Evolutionary conservation across 2,113 vertebrate genomes (phyloP), one percentile per base, ranked within the genome.

Genomic region (Sinocyclocheilus anshuiensis): DNA sequence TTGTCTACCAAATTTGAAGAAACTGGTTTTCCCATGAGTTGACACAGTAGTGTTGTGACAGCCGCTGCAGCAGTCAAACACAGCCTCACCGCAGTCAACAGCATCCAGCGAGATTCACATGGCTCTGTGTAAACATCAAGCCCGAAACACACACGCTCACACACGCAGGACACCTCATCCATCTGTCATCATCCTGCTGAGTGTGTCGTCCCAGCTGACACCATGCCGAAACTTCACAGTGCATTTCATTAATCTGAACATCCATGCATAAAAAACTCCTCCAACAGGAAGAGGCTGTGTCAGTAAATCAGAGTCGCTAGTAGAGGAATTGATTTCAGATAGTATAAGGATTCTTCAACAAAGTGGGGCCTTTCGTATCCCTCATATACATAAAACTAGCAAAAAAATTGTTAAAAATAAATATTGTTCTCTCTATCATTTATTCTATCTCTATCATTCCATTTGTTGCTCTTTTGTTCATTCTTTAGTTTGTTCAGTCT

Each of bases 161-260:
- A 50, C 80, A 80, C 6, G 33, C 77, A 61, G 77, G 57, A n/a
- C 57, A 80, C 26, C 75, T 65, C 42, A 77, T 84, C 53, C 83
- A 74, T 87, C 75, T 80, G 72, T 77, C 50, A 74, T 57, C 13
- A 26, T 78, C 55, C 76, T 81, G 74, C 63, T 84, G 74, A 65
- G 71, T 13, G 42, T 29, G 36, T 69, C 74, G 61, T 42, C 80
- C 50, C 61, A 77, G 74, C 74, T 65, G 63, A 76, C 75, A 79
- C 63, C 76, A 55, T 86, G 22, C 67, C 48, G 76, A 86, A 67
- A 82, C 80, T 57, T 79, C 84, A 78, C 76, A 71, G 29, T 42
- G 76, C 67, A 57, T 86, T 63, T 82, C 53, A 75, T 86, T 82
- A 65, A 77, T 50, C 39, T 81, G 42, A 45, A 72, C 84, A 57